Conservation (phyloP, 2,797 vertebrate species). For the Dicrostonyx torquatus region DNA sequence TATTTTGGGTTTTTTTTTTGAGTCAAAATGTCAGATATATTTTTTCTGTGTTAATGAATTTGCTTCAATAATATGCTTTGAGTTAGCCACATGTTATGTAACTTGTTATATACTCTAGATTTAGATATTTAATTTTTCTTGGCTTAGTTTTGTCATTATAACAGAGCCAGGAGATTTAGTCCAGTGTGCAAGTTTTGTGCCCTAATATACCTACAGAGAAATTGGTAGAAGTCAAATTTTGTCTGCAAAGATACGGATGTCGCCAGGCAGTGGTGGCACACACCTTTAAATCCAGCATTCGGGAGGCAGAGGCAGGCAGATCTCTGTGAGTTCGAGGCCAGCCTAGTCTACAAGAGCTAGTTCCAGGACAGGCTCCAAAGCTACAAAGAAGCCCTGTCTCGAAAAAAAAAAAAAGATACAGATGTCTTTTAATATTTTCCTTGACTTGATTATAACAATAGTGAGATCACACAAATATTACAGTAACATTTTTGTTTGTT, state of each 20-base stretch:
- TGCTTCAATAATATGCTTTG: slow-evolving; percentile 31
- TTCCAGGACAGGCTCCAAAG: too few relatives aligned
- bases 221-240: slow-evolving; percentile 34
- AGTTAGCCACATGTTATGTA: slow-evolving; percentile 19
- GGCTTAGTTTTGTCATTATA: slow-evolving; percentile 27
- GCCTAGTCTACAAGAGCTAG: too few relatives aligned
- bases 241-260: neutral
- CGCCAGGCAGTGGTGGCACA: too few relatives aligned
- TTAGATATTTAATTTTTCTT: slow-evolving; percentile 22
- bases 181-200: slow-evolving; percentile 1
- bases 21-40: neutral
- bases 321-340: too few relatives aligned
- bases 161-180: neutral
- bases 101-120: slow-evolving; percentile 24
- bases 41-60: slow-evolving; percentile 14
- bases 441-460: slow-evolving; percentile 37
- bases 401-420: neutral
- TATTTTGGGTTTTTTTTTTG: neutral
- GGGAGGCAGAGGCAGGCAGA: too few relatives aligned
- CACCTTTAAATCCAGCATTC: too few relatives aligned
- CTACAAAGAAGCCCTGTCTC: too few relatives aligned
- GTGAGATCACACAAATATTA: neutral
- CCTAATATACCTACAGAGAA: slow-evolving; percentile 30
- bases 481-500: neutral
- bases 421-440: neutral